Evolutionary conservation across 92 coral and sea anemone genomes (phyloP).

Genomic region (Scolanthus callimorphus): DNA sequence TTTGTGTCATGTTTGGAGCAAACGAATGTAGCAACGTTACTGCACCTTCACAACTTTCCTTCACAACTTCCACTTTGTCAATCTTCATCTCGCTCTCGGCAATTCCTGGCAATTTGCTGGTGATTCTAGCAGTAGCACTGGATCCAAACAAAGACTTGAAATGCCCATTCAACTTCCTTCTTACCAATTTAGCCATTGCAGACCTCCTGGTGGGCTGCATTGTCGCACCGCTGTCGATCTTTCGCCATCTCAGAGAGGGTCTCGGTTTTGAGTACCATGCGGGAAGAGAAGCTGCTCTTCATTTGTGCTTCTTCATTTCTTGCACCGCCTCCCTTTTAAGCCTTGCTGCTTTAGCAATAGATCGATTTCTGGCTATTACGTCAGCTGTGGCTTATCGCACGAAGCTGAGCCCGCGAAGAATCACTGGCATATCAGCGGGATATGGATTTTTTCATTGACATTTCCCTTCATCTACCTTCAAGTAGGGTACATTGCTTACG

Average conservation of each 20-base stretch:
- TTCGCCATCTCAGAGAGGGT: constrained; percentile 74
- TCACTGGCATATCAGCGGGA: constrained; percentile 26
- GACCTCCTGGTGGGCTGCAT: constrained; percentile 81
- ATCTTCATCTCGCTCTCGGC: constrained; percentile 51
- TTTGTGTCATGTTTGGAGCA: constrained; percentile 24
- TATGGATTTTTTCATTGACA: constrained; percentile 51
- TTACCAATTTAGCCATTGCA: constrained; percentile 76
- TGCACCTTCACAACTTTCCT: constrained; percentile 63
- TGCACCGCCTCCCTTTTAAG: constrained; percentile 81
- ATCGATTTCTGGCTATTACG: constrained; percentile 26
- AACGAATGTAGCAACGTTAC: constrained; percentile 33
- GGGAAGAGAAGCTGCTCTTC: constrained; percentile 25
- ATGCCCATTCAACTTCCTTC: constrained; percentile 81
- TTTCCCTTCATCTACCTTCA: constrained; percentile 61
- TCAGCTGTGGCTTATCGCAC: constrained; percentile 13
- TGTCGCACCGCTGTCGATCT: constrained; percentile 70
- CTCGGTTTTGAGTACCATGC: constrained; percentile 26
- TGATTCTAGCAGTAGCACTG: constrained; percentile 65
- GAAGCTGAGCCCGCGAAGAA: constrained; percentile 21
- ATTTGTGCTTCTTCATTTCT: constrained; percentile 71
- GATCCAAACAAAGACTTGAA: constrained; percentile 74
- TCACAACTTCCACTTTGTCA: constrained; percentile 62
- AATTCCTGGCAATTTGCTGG: constrained; percentile 77
- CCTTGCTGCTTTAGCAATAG: constrained; percentile 72
- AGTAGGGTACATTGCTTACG: constrained; percentile 54